Conservation (phyloP, 2,113 vertebrate species). For the Megaceryle maxima region DNA sequence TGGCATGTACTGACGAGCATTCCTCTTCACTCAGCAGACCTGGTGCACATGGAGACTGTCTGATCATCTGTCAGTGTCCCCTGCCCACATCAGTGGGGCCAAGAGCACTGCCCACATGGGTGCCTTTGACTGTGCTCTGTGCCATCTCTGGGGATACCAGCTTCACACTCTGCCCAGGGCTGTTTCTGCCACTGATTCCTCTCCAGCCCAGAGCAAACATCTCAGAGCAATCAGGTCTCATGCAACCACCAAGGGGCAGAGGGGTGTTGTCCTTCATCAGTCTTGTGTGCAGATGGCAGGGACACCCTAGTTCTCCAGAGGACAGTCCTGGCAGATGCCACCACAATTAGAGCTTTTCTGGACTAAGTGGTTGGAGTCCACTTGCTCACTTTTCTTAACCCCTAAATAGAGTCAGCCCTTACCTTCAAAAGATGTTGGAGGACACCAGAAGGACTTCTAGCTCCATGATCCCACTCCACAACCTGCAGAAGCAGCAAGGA, state of each 20-base stretch:
- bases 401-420: not conserved
- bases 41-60: not conserved
- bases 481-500: not conserved
- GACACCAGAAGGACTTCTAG: not conserved
- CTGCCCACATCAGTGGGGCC: not conserved
- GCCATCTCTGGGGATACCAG: not conserved
- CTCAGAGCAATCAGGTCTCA: not conserved
- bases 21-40: not conserved
- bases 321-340: not conserved
- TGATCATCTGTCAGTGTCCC: not conserved
- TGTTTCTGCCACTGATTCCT: not conserved
- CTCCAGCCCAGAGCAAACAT: not conserved
- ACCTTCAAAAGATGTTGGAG: not conserved
- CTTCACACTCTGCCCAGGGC: not conserved
- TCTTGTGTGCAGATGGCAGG: not conserved
- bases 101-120: accelerated
- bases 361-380: not conserved
- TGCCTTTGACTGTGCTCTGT: not conserved
- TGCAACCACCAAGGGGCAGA: not conserved
- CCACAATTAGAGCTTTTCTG: not conserved
- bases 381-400: not conserved
- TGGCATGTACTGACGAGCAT: not conserved
- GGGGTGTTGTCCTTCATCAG: not conserved
- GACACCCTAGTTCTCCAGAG: not conserved
- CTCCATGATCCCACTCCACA: not conserved